These are phyloP conservation scores for Philaethria dido DNA, from an alignment of 2,888 invertebrate genomes.

Conservation along the genomic window DNA sequence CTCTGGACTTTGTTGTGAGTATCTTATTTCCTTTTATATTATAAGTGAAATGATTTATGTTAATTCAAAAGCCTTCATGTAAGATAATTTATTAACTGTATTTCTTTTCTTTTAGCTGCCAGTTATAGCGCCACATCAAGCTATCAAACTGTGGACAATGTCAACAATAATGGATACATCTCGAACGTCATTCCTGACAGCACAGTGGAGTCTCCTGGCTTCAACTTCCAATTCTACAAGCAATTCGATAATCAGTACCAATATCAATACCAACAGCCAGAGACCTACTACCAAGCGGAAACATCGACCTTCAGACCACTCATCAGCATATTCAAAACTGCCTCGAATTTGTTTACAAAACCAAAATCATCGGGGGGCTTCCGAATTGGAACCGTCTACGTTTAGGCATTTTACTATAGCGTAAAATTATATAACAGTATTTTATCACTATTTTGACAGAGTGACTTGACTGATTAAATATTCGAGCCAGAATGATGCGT, in stretches of 20 bases:
- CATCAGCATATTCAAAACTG: slow-evolving; percentile 76
- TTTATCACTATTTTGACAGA: slow-evolving; percentile 76
- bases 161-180: slow-evolving; percentile 72
- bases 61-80: not conserved
- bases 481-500: slow-evolving; percentile 68
- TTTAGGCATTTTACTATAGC: slow-evolving; percentile 53
- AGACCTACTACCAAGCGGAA: slow-evolving; percentile 64
- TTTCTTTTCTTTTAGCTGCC: slow-evolving; percentile 65
- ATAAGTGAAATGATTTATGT: not conserved
- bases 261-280: slow-evolving; percentile 66
- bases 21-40: slow-evolving; percentile 42
- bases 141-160: slow-evolving; percentile 70
- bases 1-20: slow-evolving; percentile 90
- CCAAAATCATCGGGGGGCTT: slow-evolving; percentile 70
- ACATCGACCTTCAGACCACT: slow-evolving; percentile 75
- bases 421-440: slow-evolving; percentile 63
- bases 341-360: slow-evolving; percentile 71
- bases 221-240: slow-evolving; percentile 74
- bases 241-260: slow-evolving; percentile 66
- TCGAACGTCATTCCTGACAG: slow-evolving; percentile 83
- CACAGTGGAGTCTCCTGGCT: slow-evolving; percentile 68
- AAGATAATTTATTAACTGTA: slow-evolving; percentile 37
- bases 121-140: slow-evolving; percentile 71
- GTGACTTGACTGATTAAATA: slow-evolving; percentile 78
- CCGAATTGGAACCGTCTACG: slow-evolving; percentile 74